Percentiles rank a stretch among this genome's conserved stretches.
Evolutionary conservation across 2,888 invertebrate species (phyloP).

Genomic region (Omphaloscelis lunosa): DNA sequence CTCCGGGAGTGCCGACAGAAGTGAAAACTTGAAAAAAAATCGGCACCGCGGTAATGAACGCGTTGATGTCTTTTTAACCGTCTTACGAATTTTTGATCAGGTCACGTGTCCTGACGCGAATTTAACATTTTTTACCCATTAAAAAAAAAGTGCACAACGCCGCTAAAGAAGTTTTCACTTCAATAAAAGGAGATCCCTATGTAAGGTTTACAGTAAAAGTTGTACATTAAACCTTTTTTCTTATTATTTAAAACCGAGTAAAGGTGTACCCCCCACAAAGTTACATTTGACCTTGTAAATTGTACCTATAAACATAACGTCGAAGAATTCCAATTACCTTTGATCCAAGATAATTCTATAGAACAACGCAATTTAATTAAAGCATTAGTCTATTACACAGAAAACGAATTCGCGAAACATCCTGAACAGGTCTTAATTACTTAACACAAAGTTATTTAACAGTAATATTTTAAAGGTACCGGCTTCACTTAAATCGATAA

Average conservation of each 20-base stretch:
- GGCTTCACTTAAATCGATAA: slow-evolving; percentile 62
- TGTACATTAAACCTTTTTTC: too few species aligned
- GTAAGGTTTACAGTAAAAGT: too few species aligned
- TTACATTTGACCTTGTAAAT: slow-evolving; percentile 36
- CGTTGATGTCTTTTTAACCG: too few species aligned
- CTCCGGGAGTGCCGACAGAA: too few species aligned
- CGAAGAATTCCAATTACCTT: slow-evolving; percentile 59
- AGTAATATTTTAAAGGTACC: slow-evolving; percentile 66
- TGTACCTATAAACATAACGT: slow-evolving; percentile 48
- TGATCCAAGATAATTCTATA: slow-evolving; percentile 60
- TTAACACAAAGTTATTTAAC: slow-evolving; percentile 68
- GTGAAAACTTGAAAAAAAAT: too few species aligned
- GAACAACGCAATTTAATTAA: slow-evolving; percentile 68
- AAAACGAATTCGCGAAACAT: slow-evolving; percentile 69
- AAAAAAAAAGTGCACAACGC: too few species aligned
- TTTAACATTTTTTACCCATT: too few species aligned
- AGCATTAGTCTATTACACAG: slow-evolving; percentile 66
- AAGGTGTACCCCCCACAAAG: slow-evolving; percentile 20
- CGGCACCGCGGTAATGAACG: too few species aligned
- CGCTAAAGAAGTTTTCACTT: too few species aligned
- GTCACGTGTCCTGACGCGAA: too few species aligned
- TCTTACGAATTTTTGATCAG: too few species aligned
- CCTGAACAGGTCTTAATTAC: slow-evolving; percentile 66
- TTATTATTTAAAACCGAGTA: background rate
- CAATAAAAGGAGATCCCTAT: too few species aligned